phyloP scores from a whole-genome alignment of 2,797 vertebrate species.

The Huso huso region DNA sequence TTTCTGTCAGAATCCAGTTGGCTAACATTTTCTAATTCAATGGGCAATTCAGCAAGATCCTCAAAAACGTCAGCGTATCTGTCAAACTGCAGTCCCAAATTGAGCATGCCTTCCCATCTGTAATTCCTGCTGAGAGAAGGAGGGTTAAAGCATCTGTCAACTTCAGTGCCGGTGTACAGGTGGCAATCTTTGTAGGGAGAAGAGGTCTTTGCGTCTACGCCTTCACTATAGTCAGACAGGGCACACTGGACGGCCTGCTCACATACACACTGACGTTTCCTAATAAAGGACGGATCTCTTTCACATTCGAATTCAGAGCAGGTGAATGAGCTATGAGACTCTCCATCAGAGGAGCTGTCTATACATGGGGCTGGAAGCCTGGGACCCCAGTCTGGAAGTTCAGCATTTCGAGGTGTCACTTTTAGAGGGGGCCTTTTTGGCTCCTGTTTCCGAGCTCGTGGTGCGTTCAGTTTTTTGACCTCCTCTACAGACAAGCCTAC shows the following conservation, averaged over 20 bases:
- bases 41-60: conserved; percentile 48
- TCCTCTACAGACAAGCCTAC: conserved; percentile 51
- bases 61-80: conserved; percentile 54
- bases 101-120: conserved; percentile 43
- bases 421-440: conserved; percentile 2
- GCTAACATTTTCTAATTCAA: conserved; percentile 15
- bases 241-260: conserved; percentile 20
- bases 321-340: conserved; percentile 45
- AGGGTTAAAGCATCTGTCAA: conserved; percentile 11
- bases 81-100: conserved; percentile 39
- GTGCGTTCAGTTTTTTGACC: conserved; percentile 46
- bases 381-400: background rate
- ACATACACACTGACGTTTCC: conserved; percentile 17
- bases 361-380: background rate
- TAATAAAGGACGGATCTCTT: conserved; percentile 28
- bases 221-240: background rate
- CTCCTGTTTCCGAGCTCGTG: conserved; percentile 15
- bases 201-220: conserved; percentile 10
- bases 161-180: conserved; percentile 11
- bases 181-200: conserved; percentile 26
- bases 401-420: conserved; percentile 1
- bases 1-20: conserved; percentile 29
- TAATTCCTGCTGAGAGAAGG: conserved; percentile 21
- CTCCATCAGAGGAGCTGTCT: conserved; percentile 41
- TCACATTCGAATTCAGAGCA: conserved; percentile 40